Base-by-base conservation (phyloP, 2,113 vertebrate species). In the Protomyctophum bolini region DNA sequence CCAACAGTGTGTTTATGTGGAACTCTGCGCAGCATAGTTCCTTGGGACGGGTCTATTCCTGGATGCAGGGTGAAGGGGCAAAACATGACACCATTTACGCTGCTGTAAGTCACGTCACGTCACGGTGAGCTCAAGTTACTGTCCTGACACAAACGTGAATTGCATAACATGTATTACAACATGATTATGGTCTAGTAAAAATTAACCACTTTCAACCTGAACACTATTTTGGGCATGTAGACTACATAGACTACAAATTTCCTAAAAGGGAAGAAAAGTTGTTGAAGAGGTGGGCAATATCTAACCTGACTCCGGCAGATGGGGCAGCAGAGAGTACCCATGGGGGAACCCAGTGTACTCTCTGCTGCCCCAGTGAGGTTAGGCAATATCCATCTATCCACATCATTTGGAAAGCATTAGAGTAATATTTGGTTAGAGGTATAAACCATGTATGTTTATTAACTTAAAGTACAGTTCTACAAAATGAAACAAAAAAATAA, bases 31-130 rank as follows among this genome's bases (percentile, higher is more conserved):
- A 48, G 65, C 8, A 59, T 0, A 28, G 10, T 9, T 70, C 28
- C 6, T 28, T 63, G 60, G 60, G 68, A 58, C 49, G 10, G 58
- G 45, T 84, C 81, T 91, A 91, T 88, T 90, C 58, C 82, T 59
- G 63, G 87, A 47, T 51, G 21, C 55, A 8, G 15, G 64, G 62
- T 76, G 70, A 78, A 8, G 73, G 78, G 72, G 57, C 70, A 52
- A n/a, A 69, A 75, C 56, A 41, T 57, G 48, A 69, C 52, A 64
- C 33, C 1, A 63, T 52, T 1, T 59, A 14, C 60, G 12, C 60
- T 15, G 45, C 70, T 48, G 21, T 41, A 14, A 2, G 64, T 63
- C 54, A 66, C 64, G 69, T 68, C 68, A 55, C 5, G 8, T 68
- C 68, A 55, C 4, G 7, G 28, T 57, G 2, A 3, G 46, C 48